Percentiles rank a stretch among this genome's conserved stretches.
phyloP scores from a whole-genome alignment of 2,888 invertebrate genomes.

The Stramonita haemastoma region DNA sequence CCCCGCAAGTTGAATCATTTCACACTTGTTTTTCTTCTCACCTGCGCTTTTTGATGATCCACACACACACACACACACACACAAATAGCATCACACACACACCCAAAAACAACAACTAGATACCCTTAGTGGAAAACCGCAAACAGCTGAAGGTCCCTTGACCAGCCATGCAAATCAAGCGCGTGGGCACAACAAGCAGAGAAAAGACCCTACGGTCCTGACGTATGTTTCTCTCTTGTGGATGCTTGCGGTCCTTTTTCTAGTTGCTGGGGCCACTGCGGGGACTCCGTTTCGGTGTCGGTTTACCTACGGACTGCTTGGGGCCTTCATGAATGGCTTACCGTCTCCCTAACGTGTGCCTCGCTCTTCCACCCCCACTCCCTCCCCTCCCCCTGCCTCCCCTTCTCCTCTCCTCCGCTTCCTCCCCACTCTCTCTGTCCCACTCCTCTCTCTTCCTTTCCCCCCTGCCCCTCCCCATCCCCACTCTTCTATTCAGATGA shows the following conservation, averaged over 20 bases:
- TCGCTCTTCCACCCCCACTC: not conserved
- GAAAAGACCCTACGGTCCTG: too few relatives aligned
- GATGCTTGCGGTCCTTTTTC: not conserved
- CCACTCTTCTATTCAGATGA: not conserved
- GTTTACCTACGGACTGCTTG: conserved; percentile 1
- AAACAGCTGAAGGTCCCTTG: not conserved
- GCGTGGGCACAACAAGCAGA: not conserved
- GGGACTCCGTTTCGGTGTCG: not conserved
- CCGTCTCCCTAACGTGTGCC: not conserved
- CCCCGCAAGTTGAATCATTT: too few relatives aligned
- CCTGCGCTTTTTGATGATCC: too few relatives aligned
- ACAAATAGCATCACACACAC: too few relatives aligned
- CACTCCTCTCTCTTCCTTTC: not conserved
- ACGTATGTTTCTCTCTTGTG: not conserved
- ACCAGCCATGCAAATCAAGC: conserved; percentile 6
- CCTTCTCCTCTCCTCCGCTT: too few relatives aligned
- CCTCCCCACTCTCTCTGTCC: not conserved
- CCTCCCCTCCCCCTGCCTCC: not conserved
- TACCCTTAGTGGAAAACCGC: not conserved
- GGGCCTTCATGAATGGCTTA: too few relatives aligned
- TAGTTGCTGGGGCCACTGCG: not conserved
- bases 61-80: too few relatives aligned
- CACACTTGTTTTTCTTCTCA: too few relatives aligned
- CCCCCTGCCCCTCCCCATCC: not conserved
- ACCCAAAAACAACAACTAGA: not conserved